A percentile compares a stretch with the other conserved stretches of the same genome.
phyloP scores from a whole-genome alignment of 1,140 invertebrate genomes.

The Atta cephalotes region DNA sequence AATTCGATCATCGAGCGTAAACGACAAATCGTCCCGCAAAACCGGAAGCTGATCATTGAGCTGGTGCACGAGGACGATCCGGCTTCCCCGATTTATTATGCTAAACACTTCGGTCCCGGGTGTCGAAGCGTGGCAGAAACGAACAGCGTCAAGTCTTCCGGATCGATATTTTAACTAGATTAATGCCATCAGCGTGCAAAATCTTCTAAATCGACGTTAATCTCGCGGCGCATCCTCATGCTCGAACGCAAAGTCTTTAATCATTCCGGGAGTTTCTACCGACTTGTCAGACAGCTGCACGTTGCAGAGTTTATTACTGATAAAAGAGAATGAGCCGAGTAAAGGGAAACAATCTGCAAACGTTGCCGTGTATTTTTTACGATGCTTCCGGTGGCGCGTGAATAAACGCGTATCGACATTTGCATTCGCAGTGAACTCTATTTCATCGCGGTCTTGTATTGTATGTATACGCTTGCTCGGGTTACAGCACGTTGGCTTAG shows the following conservation, averaged over 20 bases:
- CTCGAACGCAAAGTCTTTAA: conserved; percentile 9
- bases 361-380: background rate
- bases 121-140: conserved; percentile 54
- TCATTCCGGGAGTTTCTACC: background rate
- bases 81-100: conserved; percentile 58
- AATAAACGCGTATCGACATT: conserved; percentile 24
- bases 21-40: conserved; percentile 44
- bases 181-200: conserved; percentile 32
- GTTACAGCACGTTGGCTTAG: conserved; percentile 6
- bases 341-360: background rate
- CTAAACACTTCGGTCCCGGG: conserved; percentile 40
- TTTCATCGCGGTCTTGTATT: background rate
- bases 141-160: conserved; percentile 30
- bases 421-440: background rate
- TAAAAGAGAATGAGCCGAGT: background rate
- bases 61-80: conserved; percentile 10
- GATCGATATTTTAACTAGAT: conserved; percentile 56
- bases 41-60: conserved; percentile 57
- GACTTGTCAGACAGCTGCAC: background rate
- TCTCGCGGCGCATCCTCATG: background rate
- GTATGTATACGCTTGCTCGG: background rate
- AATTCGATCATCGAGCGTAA: conserved; percentile 56
- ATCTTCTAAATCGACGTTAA: conserved; percentile 44
- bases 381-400: background rate
- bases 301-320: conserved; percentile 13